Percentiles rank a stretch among this genome's conserved stretches.
Conservation (phyloP, 53 echinoderm and acorn worm genomes). For the Actinopyga echinites region DNA sequence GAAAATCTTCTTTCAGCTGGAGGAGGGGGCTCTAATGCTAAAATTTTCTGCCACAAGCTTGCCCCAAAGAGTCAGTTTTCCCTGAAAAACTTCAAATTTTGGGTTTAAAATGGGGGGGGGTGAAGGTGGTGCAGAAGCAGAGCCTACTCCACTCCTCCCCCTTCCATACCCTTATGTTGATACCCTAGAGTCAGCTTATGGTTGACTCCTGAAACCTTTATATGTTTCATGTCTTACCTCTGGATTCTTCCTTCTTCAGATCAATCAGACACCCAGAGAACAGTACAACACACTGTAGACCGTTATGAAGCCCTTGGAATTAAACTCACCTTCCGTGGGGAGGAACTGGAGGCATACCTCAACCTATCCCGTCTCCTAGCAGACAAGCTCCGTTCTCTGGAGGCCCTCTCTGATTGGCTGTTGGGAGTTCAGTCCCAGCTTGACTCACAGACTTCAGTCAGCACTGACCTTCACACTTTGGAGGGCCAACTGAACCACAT, state of each 20-base stretch:
- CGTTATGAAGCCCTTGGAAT: conserved; percentile 84
- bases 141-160: no score
- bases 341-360: conserved; percentile 88
- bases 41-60: no score
- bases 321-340: conserved; percentile 81
- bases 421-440: conserved; percentile 64
- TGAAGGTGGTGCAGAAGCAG: no score
- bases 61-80: no score
- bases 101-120: no score
- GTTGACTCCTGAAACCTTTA: not conserved
- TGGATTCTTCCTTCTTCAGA: conserved; percentile 33
- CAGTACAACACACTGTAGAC: conserved; percentile 70
- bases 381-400: conserved; percentile 72
- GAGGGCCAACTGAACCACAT: conserved; percentile 81
- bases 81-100: no score
- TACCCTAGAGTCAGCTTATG: not conserved
- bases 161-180: no score
- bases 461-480: conserved; percentile 78
- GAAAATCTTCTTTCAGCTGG: no score
- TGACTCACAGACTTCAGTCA: conserved; percentile 76
- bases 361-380: conserved; percentile 77
- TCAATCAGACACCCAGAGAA: conserved; percentile 77
- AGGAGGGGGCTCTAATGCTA: no score
- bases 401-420: conserved; percentile 82
- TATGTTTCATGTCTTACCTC: not conserved